phyloP scores from a whole-genome alignment of 2,797 vertebrate species.

The Schizopygopsis pylzovi region DNA sequence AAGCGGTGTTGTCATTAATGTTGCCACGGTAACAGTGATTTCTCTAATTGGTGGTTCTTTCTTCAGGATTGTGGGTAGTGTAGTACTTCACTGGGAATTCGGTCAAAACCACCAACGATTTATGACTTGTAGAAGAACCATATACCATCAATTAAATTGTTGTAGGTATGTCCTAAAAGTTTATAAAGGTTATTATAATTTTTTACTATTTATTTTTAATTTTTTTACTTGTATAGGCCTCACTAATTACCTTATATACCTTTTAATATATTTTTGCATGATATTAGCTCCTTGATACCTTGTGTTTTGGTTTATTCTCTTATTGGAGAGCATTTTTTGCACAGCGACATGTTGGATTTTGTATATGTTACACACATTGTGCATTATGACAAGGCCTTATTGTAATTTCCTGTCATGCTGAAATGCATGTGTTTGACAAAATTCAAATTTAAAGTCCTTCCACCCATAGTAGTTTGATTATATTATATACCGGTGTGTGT shows the following conservation, averaged over 20 bases:
- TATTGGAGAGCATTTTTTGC: not conserved
- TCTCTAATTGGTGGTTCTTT: not conserved
- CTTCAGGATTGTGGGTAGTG: not conserved
- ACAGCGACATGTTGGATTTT: not conserved
- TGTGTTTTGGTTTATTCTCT: not conserved
- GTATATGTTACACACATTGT: not conserved
- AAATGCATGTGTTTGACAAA: not conserved
- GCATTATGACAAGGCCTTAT: not conserved
- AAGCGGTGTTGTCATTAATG: not conserved
- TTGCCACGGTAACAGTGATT: not conserved
- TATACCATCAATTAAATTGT: not conserved
- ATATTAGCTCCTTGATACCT: not conserved
- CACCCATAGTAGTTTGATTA: not conserved
- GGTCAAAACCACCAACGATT: not conserved
- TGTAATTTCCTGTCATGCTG: constrained; percentile 3
- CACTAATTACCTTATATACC: not conserved
- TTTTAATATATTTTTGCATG: not conserved
- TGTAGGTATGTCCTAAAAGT: not conserved
- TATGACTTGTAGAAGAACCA: constrained; percentile 4
- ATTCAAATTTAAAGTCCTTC: not conserved
- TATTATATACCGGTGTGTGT: too few relatives aligned
- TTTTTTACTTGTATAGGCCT: not conserved
- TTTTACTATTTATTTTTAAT: not conserved
- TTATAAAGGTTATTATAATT: not conserved
- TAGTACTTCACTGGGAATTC: not conserved